phyloP scores from a whole-genome alignment of 2,113 vertebrate species.

The Cyphomyrus discorhynchus region DNA sequence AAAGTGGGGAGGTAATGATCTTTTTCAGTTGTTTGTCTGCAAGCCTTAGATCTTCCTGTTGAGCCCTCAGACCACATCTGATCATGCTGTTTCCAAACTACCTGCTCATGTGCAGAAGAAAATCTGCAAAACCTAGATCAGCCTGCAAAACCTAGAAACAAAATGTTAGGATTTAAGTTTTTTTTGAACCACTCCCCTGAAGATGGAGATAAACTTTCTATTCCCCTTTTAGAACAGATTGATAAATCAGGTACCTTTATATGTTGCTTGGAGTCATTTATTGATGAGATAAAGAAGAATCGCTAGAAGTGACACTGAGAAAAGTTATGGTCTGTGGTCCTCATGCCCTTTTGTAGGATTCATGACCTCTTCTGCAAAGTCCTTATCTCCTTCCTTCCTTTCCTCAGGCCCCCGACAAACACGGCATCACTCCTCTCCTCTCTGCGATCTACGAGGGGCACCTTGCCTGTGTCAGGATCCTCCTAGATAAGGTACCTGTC shows the following conservation, averaged over 20 bases:
- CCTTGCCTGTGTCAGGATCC: conserved; percentile 78
- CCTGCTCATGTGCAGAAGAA: neutral
- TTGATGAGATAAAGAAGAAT: conserved; percentile 25
- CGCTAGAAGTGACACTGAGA: neutral
- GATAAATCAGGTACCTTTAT: conserved; percentile 24
- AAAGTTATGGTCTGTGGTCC: conserved; percentile 16
- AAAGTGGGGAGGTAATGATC: neutral
- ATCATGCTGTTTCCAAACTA: neutral
- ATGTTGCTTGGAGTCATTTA: conserved; percentile 21
- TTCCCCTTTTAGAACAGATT: neutral
- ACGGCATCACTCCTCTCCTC: conserved; percentile 84
- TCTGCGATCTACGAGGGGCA: conserved; percentile 84
- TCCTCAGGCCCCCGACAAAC: conserved; percentile 83
- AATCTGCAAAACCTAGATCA: neutral
- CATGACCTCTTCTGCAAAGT: neutral
- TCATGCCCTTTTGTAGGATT: conserved; percentile 9
- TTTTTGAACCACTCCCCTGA: neutral
- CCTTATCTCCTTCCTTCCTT: neutral
- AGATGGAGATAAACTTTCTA: conserved; percentile 19
- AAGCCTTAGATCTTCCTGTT: neutral
- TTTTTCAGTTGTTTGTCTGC: neutral
- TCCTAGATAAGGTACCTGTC: conserved; percentile 81
- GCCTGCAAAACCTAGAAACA: neutral
- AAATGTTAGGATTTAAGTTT: neutral
- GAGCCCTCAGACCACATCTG: neutral